Conservation (phyloP, 1,140 invertebrate genomes). For the Aphis craccivora region DNA sequence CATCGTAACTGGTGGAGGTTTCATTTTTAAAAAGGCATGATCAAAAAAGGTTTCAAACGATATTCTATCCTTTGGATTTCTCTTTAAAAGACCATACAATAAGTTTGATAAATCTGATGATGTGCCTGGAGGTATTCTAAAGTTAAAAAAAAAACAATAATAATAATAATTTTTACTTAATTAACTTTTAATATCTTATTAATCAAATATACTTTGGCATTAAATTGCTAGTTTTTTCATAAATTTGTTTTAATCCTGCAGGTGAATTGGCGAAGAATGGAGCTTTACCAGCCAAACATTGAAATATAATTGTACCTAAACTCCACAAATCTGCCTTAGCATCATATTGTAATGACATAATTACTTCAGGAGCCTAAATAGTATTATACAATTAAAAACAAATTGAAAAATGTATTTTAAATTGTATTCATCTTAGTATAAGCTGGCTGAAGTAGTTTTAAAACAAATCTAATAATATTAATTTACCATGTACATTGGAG, state of each 20-base stretch:
- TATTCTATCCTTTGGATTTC: slow-evolving; percentile 94
- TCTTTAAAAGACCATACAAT: slow-evolving; percentile 82
- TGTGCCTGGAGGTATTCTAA: slow-evolving; percentile 90
- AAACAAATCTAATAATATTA: slow-evolving; percentile 21
- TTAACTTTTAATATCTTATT: slow-evolving; percentile 37
- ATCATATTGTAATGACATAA: slow-evolving; percentile 98
- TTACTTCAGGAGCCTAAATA: slow-evolving; percentile 93
- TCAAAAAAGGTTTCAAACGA: slow-evolving; percentile 94
- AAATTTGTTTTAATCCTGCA: slow-evolving; percentile 96
- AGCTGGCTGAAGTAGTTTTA: not conserved
- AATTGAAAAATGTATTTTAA: not conserved
- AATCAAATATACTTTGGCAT: slow-evolving; percentile 82
- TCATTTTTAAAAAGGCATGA: slow-evolving; percentile 84
- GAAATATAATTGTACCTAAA: slow-evolving; percentile 98
- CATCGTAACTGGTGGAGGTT: slow-evolving; percentile 62
- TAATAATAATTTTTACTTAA: not conserved
- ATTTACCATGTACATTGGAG: slow-evolving; percentile 98
- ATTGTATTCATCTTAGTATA: not conserved
- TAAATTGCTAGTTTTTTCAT: slow-evolving; percentile 95
- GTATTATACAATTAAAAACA: slow-evolving; percentile 57
- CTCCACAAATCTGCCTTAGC: slow-evolving; percentile 99
- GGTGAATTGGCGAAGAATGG: slow-evolving; percentile 98
- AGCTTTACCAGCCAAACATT: slow-evolving; percentile 97
- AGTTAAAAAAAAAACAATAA: slow-evolving; percentile 62
- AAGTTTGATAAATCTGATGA: slow-evolving; percentile 89